Evolutionary conservation across 2,888 invertebrate species (phyloP).

Genomic region (Timema cristinae): DNA sequence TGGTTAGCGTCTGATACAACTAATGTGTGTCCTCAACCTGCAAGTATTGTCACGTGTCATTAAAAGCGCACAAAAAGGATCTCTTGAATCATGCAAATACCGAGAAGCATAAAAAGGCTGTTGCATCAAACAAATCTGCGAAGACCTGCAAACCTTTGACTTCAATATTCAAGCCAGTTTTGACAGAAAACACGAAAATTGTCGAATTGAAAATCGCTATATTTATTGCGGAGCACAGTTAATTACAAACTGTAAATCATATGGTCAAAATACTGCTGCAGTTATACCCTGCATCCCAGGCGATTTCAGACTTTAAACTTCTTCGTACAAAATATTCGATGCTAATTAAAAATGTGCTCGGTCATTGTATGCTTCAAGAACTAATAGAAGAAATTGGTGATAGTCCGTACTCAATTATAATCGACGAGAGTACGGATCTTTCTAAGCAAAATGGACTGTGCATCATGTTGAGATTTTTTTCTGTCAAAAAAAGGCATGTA

Average conservation of each 20-base stretch:
- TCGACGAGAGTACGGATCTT: constrained; percentile 3
- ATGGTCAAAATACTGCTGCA: not conserved
- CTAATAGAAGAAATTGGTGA: not conserved
- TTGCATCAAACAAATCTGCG: no score
- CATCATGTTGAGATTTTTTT: constrained; percentile 3
- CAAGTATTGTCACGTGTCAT: no score
- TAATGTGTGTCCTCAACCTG: no score
- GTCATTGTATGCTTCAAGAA: constrained; percentile 1
- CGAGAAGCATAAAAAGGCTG: no score
- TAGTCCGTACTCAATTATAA: constrained; percentile 3
- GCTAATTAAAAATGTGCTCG: no score
- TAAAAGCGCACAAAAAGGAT: no score
- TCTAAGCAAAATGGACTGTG: not conserved
- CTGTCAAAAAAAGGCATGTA: not conserved
- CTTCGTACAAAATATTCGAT: not conserved
- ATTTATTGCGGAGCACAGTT: constrained; percentile 1
- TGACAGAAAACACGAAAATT: constrained; percentile 1
- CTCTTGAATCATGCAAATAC: no score
- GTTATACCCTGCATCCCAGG: not conserved
- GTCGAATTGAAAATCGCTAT: not conserved
- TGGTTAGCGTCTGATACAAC: no score
- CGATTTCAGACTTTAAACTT: not conserved
- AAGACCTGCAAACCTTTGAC: no score
- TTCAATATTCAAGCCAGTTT: no score
- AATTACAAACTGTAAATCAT: not conserved